phyloP scores from a whole-genome alignment of 2,113 vertebrate genomes.

The Scopus umbretta region DNA sequence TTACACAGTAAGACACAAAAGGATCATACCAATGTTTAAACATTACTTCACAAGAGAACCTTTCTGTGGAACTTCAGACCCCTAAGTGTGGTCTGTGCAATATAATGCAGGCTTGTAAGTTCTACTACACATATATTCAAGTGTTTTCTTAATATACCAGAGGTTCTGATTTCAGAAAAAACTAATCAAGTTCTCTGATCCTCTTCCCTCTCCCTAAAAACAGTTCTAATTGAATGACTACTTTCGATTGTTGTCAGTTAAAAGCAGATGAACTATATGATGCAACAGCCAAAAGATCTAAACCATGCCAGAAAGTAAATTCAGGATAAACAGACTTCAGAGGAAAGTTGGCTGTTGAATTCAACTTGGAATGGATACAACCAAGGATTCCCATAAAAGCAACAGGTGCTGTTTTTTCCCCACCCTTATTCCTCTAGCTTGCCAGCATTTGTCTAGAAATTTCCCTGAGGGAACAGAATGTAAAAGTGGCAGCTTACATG shows the following conservation, averaged over 20 bases:
- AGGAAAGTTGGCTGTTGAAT: not conserved
- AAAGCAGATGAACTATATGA: not conserved
- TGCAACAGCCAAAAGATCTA: not conserved
- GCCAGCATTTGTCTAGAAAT: not conserved
- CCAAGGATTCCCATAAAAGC: not conserved
- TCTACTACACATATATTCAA: not conserved
- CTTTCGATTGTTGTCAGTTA: not conserved
- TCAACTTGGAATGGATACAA: not conserved
- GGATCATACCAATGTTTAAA: not conserved
- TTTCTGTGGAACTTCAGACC: accelerated
- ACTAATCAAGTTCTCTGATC: not conserved
- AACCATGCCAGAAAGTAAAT: not conserved
- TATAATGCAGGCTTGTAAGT: not conserved
- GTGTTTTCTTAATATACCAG: not conserved
- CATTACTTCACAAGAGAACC: not conserved
- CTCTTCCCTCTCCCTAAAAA: not conserved
- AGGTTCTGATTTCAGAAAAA: not conserved
- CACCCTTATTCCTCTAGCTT: not conserved
- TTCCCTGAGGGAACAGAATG: not conserved
- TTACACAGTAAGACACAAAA: not conserved
- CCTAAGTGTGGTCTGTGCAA: not conserved
- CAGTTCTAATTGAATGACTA: not conserved
- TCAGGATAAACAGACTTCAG: not conserved
- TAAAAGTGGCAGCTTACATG: not conserved
- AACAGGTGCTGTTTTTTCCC: not conserved